These are phyloP conservation scores for Spatulosminthurus flaviceps DNA, from an alignment of 2,888 invertebrate genomes.

Conservation along the genomic window DNA sequence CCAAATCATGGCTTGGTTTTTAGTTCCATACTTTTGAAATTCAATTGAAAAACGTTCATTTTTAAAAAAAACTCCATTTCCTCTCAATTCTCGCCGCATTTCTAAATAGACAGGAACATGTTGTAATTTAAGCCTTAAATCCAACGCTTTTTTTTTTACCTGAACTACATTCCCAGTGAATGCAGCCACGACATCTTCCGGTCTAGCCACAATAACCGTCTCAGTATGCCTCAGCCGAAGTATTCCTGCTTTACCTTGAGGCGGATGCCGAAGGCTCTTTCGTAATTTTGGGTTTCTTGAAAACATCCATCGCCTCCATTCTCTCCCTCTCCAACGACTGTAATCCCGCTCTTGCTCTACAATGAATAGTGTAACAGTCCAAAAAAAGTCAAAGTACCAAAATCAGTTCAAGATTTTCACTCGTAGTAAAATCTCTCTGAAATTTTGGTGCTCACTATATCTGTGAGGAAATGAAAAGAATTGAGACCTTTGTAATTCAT, in stretches of 20 bases:
- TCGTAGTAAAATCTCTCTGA: too few species aligned
- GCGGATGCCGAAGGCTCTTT: conserved; percentile 8
- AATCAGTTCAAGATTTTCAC: too few species aligned
- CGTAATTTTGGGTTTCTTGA: not conserved
- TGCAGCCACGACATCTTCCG: conserved; percentile 30
- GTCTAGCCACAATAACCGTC: conserved; percentile 27
- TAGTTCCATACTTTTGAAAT: conserved; percentile 41
- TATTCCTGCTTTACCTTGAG: not conserved
- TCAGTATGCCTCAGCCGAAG: conserved; percentile 36
- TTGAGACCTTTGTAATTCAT: too few species aligned
- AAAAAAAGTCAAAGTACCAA: too few species aligned
- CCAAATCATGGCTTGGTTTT: conserved; percentile 46
- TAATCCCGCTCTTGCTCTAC: conserved; percentile 23
- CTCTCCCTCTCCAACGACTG: conserved; percentile 10
- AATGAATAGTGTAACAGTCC: not conserved
- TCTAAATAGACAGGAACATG: too few species aligned
- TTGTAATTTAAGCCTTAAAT: too few species aligned
- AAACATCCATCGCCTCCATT: conserved; percentile 30
- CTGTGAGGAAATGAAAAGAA: too few species aligned
- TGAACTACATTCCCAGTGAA: conserved; percentile 32
- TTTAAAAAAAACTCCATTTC: too few species aligned
- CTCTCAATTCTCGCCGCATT: too few species aligned
- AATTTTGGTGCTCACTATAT: too few species aligned
- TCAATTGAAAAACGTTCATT: conserved; percentile 8
- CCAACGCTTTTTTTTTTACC: too few species aligned